These are phyloP conservation scores for Neodontobutis hainanensis DNA, from an alignment of 2,113 vertebrate genomes.

Conservation along the genomic window DNA sequence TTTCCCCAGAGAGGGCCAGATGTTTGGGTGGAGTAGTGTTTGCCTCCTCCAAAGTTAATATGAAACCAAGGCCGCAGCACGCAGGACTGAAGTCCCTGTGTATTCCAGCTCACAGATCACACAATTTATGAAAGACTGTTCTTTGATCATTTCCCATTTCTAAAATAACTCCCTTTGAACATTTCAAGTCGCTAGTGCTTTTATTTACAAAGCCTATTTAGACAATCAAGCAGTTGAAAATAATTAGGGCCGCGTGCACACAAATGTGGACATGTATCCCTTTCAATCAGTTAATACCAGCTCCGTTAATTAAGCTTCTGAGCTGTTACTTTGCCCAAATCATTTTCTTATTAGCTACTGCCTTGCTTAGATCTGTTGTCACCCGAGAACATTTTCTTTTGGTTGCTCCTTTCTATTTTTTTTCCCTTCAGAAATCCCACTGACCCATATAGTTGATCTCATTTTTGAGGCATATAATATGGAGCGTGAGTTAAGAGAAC, in stretches of 20 bases:
- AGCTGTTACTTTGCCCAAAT: constrained; percentile 75
- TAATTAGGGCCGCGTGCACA: constrained; percentile 71
- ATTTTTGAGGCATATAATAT: constrained; percentile 67
- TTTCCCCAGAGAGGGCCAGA: constrained; percentile 44
- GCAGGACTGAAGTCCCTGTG: constrained; percentile 52
- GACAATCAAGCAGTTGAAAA: constrained; percentile 76
- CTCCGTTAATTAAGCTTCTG: constrained; percentile 78
- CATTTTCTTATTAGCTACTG: constrained; percentile 73
- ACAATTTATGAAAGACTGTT: constrained; percentile 58
- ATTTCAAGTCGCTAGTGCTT: constrained; percentile 70
- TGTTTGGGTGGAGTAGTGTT: constrained; percentile 36
- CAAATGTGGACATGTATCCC: constrained; percentile 66
- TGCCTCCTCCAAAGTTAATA: constrained; percentile 35
- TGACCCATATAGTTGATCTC: constrained; percentile 81
- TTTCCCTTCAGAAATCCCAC: constrained; percentile 65
- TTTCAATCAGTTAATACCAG: constrained; percentile 77
- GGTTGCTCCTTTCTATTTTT: constrained; percentile 44
- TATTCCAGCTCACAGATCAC: constrained; percentile 58
- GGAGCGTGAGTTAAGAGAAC: constrained; percentile 55
- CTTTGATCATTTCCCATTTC: constrained; percentile 68
- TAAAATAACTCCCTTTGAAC: constrained; percentile 72
- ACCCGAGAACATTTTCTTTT: constrained; percentile 72
- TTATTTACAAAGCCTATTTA: constrained; percentile 78
- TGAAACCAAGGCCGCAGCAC: constrained; percentile 34
- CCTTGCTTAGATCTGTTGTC: constrained; percentile 79